Base-by-base conservation (phyloP, 2,888 invertebrate genomes). In the Ptilodon capucinus region DNA sequence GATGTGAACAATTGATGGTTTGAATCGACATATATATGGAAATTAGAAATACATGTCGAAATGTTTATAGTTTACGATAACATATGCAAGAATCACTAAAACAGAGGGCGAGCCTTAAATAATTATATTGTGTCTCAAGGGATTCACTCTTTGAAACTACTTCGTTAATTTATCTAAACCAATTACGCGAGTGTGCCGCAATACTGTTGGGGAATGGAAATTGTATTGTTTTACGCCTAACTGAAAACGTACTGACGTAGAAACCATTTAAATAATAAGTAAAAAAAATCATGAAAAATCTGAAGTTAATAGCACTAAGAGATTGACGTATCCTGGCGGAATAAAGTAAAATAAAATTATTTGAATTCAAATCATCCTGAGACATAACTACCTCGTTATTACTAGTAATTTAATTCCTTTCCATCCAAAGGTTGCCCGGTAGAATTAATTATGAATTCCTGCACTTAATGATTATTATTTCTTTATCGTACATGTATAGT, bases 151-250 rank as follows among this genome's bases (percentile, higher is more conserved):
- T 87, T 78, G 74, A 71, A 82, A 85, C 84, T 86, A 87, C 84
- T 86, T 84, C 76, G 86, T 81, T 88, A 88, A 88, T 88, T 87
- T 87, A 88, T 86, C 79, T 81, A 79, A 85, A 85, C 84, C 84
- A 87, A 90, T 90, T 89, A 89, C 78, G 79, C 76, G 76, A 86
- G 73, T 81, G 79, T 77, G 74, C 78, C 76, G 50, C 81, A 76
- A 76, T 68, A 68, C 78, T 68, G 60, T 36, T 42, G 76, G 79
- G 78, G 68, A 68, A 61, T 64, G 68, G 74, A 77, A 76, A 76
- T 85, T 81, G 71, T 77, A 79, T 84, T 85, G 80, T 81, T 81
- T 81, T 73, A 73, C 64, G 68, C 68, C 74, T 74, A 76, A 79
- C 73, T 78, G 71, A 76, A 79, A 75, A 62, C 53, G 59, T 51